These are phyloP conservation scores for Stomorhina lunata DNA, from an alignment of 2,888 invertebrate genomes.

Conservation along the genomic window DNA sequence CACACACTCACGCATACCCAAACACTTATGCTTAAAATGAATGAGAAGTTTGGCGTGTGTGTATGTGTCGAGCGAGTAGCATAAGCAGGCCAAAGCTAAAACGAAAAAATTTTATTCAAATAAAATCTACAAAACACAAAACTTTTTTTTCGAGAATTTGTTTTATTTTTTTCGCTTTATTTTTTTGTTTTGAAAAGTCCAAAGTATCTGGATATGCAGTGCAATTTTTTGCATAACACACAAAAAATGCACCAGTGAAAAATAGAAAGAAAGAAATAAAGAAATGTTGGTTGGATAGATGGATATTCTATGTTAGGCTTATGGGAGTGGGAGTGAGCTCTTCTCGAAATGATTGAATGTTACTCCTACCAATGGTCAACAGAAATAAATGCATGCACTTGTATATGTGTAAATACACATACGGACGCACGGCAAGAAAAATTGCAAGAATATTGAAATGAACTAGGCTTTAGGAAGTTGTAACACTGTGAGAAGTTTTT, in stretches of 20 bases:
- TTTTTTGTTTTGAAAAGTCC: conserved; percentile 31
- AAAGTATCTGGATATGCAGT: conserved; percentile 39
- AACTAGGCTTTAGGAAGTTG: not conserved
- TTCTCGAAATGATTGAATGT: conserved; percentile 60
- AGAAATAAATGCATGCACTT: not conserved
- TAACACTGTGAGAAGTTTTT: conserved; percentile 9
- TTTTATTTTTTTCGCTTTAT: conserved; percentile 17
- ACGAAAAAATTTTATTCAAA: conserved; percentile 57
- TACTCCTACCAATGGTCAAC: conserved; percentile 48
- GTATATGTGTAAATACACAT: too few relatives aligned
- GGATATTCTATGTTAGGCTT: conserved; percentile 3
- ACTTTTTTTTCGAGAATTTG: conserved; percentile 21
- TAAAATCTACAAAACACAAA: conserved; percentile 63
- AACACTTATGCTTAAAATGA: not conserved
- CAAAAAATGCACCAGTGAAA: conserved; percentile 51
- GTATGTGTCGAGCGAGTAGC: conserved; percentile 6
- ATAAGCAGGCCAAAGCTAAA: conserved; percentile 64
- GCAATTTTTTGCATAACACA: conserved; percentile 41
- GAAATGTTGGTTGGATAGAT: too few relatives aligned
- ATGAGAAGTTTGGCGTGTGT: conserved; percentile 2
- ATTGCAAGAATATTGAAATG: conserved; percentile 1
- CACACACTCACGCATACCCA: not conserved
- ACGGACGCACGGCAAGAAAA: conserved; percentile 15
- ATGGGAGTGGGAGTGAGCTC: conserved; percentile 40
- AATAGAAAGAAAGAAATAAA: not conserved